Evolutionary conservation across 1,140 invertebrate genomes (phyloP).

Genomic region (Berghia stephanieae): DNA sequence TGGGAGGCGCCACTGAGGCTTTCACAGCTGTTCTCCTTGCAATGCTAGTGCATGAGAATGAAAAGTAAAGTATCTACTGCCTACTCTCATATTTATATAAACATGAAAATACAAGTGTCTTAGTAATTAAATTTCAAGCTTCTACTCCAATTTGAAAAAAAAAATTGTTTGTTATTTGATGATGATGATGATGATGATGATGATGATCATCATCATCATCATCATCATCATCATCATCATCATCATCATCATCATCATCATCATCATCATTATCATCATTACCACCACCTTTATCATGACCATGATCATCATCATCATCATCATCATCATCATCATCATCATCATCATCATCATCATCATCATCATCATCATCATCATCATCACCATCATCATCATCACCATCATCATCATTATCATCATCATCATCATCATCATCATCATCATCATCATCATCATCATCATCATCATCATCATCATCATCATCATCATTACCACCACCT

Average conservation of each 20-base stretch:
- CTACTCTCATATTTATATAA: too few relatives aligned
- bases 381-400: slow-evolving; percentile 7
- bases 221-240: slow-evolving; percentile 7
- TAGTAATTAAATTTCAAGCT: too few relatives aligned
- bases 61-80: slow-evolving; percentile 31
- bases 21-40: slow-evolving; percentile 36
- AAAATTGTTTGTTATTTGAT: too few relatives aligned
- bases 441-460: slow-evolving; percentile 18
- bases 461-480: slow-evolving; percentile 25
- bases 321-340: background rate
- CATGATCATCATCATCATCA: slow-evolving; percentile 11
- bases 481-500: slow-evolving; percentile 13
- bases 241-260: slow-evolving; percentile 12
- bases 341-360: background rate
- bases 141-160: too few relatives aligned
- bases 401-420: slow-evolving; percentile 21
- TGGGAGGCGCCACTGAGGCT: slow-evolving; percentile 35
- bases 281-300: background rate
- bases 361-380: background rate
- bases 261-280: background rate
- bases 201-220: background rate
- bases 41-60: slow-evolving; percentile 17
- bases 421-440: slow-evolving; percentile 30
- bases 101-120: too few relatives aligned
- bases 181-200: too few relatives aligned